Evolutionary conservation across 2,888 invertebrate species (phyloP), one percentile per base, ranked within the genome.

Genomic region (Agriotes lineatus): DNA sequence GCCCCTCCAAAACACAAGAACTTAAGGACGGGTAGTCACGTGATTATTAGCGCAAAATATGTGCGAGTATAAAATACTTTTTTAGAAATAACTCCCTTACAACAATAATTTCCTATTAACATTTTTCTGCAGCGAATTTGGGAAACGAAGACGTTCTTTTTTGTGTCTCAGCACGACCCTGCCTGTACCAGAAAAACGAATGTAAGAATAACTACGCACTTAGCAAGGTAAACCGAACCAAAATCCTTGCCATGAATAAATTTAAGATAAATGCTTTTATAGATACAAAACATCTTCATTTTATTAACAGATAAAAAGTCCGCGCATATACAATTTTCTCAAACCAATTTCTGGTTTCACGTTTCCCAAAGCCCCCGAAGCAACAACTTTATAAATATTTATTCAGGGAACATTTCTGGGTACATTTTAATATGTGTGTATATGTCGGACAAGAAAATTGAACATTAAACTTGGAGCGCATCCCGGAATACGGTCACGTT

Each of bases 381-480:
- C 61, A 61, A 52, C 50, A 61, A 61, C 61, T 52, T 61, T 61
- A 61, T 61, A 61, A 61, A 61, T 61, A 61, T 61, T 61, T 61
- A 48, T 61, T 61, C 48, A 52, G 50, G 22, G 48, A 61, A 61
- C 52, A 59, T 45, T 42, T 59, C 59, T 33, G 45, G 42, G 33
- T 59, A 45, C 42, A 59, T 59, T 45, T 45, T 59, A 59, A 59
- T 59, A 59, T 59, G 45, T 59, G 59, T 45, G 42, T 39, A 14
- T 6, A 45, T 45, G 59, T 59, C 30, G 45, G 45, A n/a, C 59
- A 45, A 45, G 30, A 45, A 45, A 59, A 45, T 45, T 33, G 33
- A 59, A 57, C 25, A 35, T 33, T 45, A 45, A 59, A 59, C 33
- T 33, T 48, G 12, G 22, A 22, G 20, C 22, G 19, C 19, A 48